These are phyloP conservation scores for Tauraco erythrolophus DNA, from an alignment of 2,113 vertebrate genomes.

Conservation along the genomic window DNA sequence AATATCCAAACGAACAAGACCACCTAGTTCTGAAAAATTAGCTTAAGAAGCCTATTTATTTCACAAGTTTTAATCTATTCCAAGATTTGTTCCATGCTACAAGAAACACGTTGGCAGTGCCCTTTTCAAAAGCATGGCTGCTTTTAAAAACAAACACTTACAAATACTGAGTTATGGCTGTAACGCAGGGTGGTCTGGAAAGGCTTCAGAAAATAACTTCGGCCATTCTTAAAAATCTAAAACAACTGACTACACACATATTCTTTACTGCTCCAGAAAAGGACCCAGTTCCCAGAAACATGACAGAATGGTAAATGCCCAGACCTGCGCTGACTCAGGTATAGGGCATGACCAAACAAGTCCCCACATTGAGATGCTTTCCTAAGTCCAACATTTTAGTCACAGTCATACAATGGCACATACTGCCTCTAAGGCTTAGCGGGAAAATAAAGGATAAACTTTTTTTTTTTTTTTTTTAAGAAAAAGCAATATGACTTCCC, in stretches of 20 bases:
- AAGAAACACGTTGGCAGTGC: neutral
- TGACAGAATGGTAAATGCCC: neutral
- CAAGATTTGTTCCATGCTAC: neutral
- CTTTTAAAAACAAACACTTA: constrained; percentile 4
- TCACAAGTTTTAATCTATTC: neutral
- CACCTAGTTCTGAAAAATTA: neutral
- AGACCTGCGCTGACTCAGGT: neutral
- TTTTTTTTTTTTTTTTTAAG: neutral
- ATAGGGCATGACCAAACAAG: neutral
- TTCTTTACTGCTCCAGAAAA: neutral
- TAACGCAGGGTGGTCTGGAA: neutral
- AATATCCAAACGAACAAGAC: neutral
- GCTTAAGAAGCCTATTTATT: neutral
- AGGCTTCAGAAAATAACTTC: neutral
- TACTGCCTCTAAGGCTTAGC: neutral
- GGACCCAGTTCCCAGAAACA: neutral
- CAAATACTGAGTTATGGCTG: neutral
- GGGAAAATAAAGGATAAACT: neutral
- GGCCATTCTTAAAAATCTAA: neutral
- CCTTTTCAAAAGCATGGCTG: neutral
- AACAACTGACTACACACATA: neutral
- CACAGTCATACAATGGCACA: neutral
- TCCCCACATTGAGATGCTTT: neutral
- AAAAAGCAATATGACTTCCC: neutral
- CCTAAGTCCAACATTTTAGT: neutral